Evolutionary conservation across 1,140 invertebrate species (phyloP).

Genomic region (Drosophila tani): DNA sequence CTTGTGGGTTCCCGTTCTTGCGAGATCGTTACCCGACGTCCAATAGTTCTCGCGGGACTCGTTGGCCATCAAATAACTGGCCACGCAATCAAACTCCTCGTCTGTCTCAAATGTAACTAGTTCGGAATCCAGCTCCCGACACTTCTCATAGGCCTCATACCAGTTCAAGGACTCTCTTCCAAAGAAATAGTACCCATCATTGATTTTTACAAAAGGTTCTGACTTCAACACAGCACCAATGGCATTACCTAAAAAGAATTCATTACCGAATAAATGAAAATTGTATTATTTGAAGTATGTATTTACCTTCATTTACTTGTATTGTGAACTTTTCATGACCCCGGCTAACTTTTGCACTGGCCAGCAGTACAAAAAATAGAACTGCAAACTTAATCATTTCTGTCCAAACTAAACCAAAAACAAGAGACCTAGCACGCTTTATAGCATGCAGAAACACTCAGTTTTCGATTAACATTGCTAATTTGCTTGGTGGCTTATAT

Average conservation of each 20-base stretch:
- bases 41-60: constrained; percentile 11
- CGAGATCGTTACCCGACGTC: constrained; percentile 57
- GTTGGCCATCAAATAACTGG: constrained; percentile 3
- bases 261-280: too few species aligned
- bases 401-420: constrained; percentile 1
- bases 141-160: constrained; percentile 48
- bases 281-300: not conserved
- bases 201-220: constrained; percentile 36
- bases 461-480: constrained; percentile 16
- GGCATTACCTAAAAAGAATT: constrained; percentile 2
- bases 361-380: constrained; percentile 12
- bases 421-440: not conserved
- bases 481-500: constrained; percentile 6
- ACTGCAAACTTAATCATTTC: constrained; percentile 41
- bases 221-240: constrained; percentile 9
- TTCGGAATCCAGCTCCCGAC: constrained; percentile 23
- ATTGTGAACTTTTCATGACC: constrained; percentile 29
- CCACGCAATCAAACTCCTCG: constrained; percentile 28
- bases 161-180: constrained; percentile 34
- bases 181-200: constrained; percentile 39
- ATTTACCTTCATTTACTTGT: constrained; percentile 22
- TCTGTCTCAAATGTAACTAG: constrained; percentile 48
- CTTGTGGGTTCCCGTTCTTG: constrained; percentile 27
- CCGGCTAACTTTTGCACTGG: not conserved
- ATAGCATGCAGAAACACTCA: not conserved